phyloP scores from a whole-genome alignment of 2,888 invertebrate genomes.

The Ptilodon capucinus region DNA sequence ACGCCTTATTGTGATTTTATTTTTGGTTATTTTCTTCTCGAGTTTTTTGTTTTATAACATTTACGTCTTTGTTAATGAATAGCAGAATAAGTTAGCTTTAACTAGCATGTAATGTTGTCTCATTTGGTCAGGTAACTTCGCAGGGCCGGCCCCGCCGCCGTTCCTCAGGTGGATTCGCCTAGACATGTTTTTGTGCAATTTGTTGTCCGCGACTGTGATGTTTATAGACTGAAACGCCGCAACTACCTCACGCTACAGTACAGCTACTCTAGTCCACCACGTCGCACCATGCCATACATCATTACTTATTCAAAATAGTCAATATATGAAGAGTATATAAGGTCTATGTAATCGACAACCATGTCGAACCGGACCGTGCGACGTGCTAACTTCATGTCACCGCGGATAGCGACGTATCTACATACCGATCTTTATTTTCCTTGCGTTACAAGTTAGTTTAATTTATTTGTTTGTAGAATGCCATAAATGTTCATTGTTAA shows the following conservation, averaged over 20 bases:
- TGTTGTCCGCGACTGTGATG: slow-evolving; percentile 86
- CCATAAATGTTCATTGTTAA: slow-evolving; percentile 76
- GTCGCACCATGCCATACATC: slow-evolving; percentile 59
- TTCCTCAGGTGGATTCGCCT: slow-evolving; percentile 59
- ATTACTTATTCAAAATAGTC: slow-evolving; percentile 4
- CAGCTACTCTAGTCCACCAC: slow-evolving; percentile 77
- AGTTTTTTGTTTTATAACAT: slow-evolving; percentile 75
- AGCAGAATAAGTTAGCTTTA: slow-evolving; percentile 77
- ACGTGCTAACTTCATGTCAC: slow-evolving; percentile 57
- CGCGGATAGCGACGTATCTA: slow-evolving; percentile 63
- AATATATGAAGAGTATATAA: slow-evolving; percentile 16
- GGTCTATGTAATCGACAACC: slow-evolving; percentile 11
- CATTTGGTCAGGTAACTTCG: slow-evolving; percentile 63
- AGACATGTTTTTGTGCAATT: slow-evolving; percentile 80
- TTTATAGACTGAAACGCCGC: slow-evolving; percentile 85
- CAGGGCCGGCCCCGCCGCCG: slow-evolving; percentile 51
- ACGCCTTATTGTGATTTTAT: slow-evolving; percentile 75
- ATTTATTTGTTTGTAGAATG: slow-evolving; percentile 67
- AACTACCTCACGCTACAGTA: slow-evolving; percentile 79
- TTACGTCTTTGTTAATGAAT: slow-evolving; percentile 77
- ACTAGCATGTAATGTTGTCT: slow-evolving; percentile 64
- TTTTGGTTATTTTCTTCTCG: slow-evolving; percentile 76
- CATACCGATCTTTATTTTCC: slow-evolving; percentile 53
- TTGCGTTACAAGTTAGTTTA: slow-evolving; percentile 66
- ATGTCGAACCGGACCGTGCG: slow-evolving; percentile 38